Conservation (phyloP, 2,113 vertebrate species). For the Spheniscus mendiculus region DNA sequence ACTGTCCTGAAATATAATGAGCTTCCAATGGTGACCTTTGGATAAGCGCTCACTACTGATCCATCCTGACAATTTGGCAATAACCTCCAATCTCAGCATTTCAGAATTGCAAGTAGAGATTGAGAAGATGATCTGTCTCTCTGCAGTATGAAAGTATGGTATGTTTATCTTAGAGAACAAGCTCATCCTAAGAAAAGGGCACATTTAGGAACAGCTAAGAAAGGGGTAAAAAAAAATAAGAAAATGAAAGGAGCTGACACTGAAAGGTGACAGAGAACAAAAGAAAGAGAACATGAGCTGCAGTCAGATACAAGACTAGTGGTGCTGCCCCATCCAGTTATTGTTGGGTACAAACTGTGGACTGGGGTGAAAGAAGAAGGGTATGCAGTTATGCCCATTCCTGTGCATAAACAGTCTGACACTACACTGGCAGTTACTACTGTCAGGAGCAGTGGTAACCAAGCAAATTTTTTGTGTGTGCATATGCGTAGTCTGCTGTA, state of each 20-base stretch:
- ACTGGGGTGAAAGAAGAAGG: neutral
- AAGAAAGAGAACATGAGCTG: neutral
- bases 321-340: neutral
- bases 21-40: neutral
- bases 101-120: neutral
- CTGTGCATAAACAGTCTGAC: neutral
- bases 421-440: neutral
- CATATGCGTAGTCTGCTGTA: neutral
- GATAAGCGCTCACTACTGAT: neutral
- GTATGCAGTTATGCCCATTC: neutral
- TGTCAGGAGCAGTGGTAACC: neutral
- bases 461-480: neutral
- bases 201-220: neutral
- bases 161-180: neutral
- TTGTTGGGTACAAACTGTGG: neutral
- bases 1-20: neutral
- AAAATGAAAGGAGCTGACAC: neutral
- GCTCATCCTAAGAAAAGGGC: neutral
- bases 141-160: neutral
- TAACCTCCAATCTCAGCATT: neutral
- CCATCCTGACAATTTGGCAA: neutral
- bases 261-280: neutral
- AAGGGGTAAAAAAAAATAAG: neutral
- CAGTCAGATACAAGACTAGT: neutral
- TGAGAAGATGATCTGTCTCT: neutral